Percentiles rank a stretch among this genome's conserved stretches.
phyloP scores from a whole-genome alignment of 2,113 vertebrate genomes.

The Puntigrus tetrazona region DNA sequence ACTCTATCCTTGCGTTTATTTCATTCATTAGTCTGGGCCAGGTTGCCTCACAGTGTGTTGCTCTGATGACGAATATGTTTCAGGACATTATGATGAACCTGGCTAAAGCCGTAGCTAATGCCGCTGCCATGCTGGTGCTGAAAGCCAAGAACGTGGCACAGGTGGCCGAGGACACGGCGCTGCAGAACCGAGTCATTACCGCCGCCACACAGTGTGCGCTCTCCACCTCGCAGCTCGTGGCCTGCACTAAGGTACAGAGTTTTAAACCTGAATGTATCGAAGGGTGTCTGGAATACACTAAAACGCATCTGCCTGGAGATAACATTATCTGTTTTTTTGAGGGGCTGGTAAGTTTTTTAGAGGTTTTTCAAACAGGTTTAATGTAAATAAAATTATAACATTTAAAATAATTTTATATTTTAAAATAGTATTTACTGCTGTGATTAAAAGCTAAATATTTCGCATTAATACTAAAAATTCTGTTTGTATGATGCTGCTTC shows the following conservation, averaged over 20 bases:
- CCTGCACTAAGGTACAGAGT: conserved; percentile 90
- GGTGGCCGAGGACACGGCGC: conserved; percentile 88
- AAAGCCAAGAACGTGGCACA: conserved; percentile 99
- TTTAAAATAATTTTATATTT: no score
- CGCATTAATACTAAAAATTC: no score
- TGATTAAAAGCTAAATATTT: neutral
- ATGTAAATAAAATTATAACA: no score
- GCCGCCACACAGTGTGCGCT: conserved; percentile 97
- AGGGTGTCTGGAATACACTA: neutral
- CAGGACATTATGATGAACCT: conserved; percentile 97
- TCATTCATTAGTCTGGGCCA: conserved; percentile 28
- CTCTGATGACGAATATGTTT: conserved; percentile 46
- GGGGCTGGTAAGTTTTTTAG: no score
- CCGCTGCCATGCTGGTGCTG: conserved; percentile 95
- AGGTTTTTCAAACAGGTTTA: no score
- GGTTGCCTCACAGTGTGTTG: conserved; percentile 19
- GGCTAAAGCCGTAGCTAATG: conserved; percentile 98
- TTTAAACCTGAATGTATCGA: neutral
- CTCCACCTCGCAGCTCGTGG: conserved; percentile 97
- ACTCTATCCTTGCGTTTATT: conserved; percentile 11
- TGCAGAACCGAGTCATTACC: conserved; percentile 97
- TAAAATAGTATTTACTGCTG: neutral
- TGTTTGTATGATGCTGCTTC: no score
- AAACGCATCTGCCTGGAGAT: neutral
- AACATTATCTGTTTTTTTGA: neutral